Percentiles rank a stretch among this genome's conserved stretches.
phyloP scores from a whole-genome alignment of 1,140 invertebrate species.

The Contarinia nasturtii region DNA sequence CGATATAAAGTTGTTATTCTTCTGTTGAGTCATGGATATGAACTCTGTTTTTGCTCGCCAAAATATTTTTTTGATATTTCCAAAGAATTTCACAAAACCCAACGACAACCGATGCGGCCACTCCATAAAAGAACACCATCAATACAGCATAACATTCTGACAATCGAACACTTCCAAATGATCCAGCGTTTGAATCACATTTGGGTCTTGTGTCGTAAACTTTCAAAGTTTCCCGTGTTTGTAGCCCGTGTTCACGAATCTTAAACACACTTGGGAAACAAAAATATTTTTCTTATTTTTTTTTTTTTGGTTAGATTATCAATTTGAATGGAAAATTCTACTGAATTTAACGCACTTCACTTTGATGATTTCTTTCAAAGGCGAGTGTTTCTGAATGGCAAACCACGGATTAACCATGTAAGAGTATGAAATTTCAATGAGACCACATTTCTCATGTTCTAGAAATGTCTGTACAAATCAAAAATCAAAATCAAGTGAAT shows the following conservation, averaged over 20 bases:
- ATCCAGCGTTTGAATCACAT: constrained; percentile 14
- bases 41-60: too few relatives aligned
- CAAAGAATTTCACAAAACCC: constrained; percentile 3
- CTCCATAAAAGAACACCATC: constrained; percentile 12
- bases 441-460: constrained; percentile 43
- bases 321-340: background rate
- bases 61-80: too few relatives aligned
- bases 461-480: constrained; percentile 39
- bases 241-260: constrained; percentile 19
- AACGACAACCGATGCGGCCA: constrained; percentile 7
- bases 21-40: too few relatives aligned
- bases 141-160: constrained; percentile 14
- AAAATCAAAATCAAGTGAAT: too few relatives aligned
- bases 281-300: too few relatives aligned
- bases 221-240: constrained; percentile 10
- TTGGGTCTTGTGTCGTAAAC: constrained; percentile 18
- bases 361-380: constrained; percentile 38
- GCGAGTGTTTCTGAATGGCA: constrained; percentile 33
- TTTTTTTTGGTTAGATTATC: too few relatives aligned
- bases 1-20: too few relatives aligned
- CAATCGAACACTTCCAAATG: constrained; percentile 23
- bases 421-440: constrained; percentile 37
- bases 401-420: constrained; percentile 35
- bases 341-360: constrained; percentile 26
- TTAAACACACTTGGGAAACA: constrained; percentile 9